Percentiles rank a stretch among this genome's conserved stretches.
phyloP scores from a whole-genome alignment of 2,888 invertebrate genomes.

The Stenotaenia linearis region DNA sequence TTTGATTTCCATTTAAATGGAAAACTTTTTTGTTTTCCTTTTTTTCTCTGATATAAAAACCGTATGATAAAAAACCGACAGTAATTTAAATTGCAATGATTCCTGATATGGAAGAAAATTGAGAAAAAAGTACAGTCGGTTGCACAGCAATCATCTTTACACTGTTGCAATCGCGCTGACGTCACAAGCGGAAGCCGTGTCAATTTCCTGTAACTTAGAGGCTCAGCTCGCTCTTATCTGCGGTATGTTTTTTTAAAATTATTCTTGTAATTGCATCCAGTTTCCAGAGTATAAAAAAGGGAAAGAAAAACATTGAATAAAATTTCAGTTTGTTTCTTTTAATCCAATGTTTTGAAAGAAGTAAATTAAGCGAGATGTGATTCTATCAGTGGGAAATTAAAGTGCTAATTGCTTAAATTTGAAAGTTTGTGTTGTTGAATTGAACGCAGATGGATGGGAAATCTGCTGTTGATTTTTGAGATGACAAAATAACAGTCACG shows the following conservation, averaged over 20 bases:
- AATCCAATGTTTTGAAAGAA: no score
- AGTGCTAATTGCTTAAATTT: no score
- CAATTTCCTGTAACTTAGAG: constrained; percentile 16
- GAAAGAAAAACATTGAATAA: not conserved
- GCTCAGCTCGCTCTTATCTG: not conserved
- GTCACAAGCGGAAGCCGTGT: constrained; percentile 13
- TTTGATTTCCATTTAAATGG: constrained; percentile 24
- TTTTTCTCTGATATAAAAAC: not conserved
- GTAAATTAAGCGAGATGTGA: no score
- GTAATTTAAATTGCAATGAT: constrained; percentile 26
- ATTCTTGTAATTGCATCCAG: not conserved
- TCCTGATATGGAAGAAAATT: constrained; percentile 16
- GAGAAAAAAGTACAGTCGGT: constrained; percentile 2
- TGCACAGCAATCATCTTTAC: constrained; percentile 6
- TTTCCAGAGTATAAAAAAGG: not conserved
- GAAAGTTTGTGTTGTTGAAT: no score
- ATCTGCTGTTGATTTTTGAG: no score
- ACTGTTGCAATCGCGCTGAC: constrained; percentile 23
- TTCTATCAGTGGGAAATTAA: no score
- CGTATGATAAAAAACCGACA: not conserved
- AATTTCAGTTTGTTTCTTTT: no score
- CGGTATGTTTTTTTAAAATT: not conserved
- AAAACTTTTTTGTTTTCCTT: not conserved
- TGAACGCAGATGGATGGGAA: no score
- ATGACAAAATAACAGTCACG: no score